Percentiles rank a stretch among this genome's conserved stretches.
phyloP scores from a whole-genome alignment of 2,113 vertebrate genomes.

The Pavo muticus region DNA sequence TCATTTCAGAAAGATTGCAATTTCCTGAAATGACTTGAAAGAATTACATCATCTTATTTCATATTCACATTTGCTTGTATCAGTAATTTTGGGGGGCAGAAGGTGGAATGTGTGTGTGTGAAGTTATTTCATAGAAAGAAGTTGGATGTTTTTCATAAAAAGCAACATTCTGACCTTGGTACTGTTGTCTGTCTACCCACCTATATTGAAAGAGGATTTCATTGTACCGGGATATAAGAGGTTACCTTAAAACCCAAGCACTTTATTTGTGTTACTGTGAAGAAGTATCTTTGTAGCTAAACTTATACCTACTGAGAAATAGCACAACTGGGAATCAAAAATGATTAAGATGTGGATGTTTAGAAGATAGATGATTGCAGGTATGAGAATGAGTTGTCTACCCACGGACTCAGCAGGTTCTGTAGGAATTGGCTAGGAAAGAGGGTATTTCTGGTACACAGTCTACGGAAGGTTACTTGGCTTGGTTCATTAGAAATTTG shows the following conservation, averaged over 20 bases:
- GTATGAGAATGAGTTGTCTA: neutral
- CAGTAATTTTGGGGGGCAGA: neutral
- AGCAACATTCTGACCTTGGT: neutral
- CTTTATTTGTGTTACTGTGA: constrained; percentile 12
- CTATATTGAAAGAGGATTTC: neutral
- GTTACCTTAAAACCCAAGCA: neutral
- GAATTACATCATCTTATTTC: constrained; percentile 41
- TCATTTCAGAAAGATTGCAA: constrained; percentile 64
- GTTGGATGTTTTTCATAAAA: neutral
- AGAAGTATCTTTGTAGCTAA: neutral
- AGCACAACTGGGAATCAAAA: neutral
- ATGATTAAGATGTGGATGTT: neutral
- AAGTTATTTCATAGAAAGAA: constrained; percentile 27
- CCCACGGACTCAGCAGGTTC: neutral
- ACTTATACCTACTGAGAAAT: neutral
- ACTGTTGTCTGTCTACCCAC: neutral
- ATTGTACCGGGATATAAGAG: neutral
- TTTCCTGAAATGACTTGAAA: constrained; percentile 63
- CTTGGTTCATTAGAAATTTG: neutral
- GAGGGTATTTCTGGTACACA: neutral
- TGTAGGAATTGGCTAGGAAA: neutral
- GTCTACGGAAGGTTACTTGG: neutral
- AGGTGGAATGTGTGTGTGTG: neutral
- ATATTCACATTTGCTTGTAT: constrained; percentile 27
- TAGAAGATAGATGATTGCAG: neutral